phyloP scores from a whole-genome alignment of 1,140 invertebrate genomes.

The Theocolax elegans region DNA sequence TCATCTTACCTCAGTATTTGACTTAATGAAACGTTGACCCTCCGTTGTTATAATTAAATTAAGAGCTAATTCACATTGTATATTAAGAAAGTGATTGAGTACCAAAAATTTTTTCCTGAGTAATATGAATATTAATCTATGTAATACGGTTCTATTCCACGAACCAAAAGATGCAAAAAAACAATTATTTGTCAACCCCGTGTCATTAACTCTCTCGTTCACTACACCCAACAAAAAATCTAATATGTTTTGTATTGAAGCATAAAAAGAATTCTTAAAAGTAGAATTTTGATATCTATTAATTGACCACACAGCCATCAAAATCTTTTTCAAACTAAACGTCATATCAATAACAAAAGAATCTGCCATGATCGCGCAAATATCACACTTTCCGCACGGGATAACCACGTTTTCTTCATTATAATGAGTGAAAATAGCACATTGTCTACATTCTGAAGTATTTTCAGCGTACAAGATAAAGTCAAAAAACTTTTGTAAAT shows the following conservation, averaged over 20 bases:
- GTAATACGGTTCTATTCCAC: neutral
- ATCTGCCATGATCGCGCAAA: neutral
- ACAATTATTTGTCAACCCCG: neutral
- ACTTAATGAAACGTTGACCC: conserved; percentile 14
- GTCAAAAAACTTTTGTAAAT: neutral
- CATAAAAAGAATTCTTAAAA: neutral
- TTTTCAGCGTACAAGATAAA: conserved; percentile 9
- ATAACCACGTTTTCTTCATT: neutral
- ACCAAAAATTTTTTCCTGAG: neutral
- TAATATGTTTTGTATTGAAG: neutral
- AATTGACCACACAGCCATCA: conserved; percentile 12
- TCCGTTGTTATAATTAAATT: conserved; percentile 16
- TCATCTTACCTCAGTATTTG: neutral
- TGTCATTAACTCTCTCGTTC: neutral
- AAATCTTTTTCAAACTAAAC: neutral
- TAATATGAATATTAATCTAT: neutral
- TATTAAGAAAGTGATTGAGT: neutral
- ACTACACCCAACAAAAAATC: neutral
- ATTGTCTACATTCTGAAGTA: neutral
- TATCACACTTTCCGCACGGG: conserved; percentile 7
- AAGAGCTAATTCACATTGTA: neutral
- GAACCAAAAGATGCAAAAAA: conserved; percentile 18
- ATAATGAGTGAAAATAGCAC: neutral
- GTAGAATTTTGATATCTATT: neutral
- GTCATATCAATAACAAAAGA: neutral